Base-by-base conservation (phyloP, 2,113 vertebrate genomes). In the Prunella fulvescens region DNA sequence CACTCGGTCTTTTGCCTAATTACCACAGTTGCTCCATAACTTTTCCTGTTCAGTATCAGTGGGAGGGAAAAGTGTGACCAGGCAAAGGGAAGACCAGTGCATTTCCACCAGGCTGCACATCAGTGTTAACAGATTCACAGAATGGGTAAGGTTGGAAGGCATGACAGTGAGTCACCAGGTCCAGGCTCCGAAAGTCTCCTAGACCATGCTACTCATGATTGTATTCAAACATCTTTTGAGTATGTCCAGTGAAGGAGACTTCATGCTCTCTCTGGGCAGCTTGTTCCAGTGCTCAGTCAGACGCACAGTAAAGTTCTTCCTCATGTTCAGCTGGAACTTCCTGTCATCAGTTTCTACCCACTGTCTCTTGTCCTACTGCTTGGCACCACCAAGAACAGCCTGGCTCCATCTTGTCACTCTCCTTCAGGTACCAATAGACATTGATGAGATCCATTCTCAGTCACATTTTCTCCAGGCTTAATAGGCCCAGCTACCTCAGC, bases 51-150 rank as follows among this genome's bases (percentile, higher is more conserved):
- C 23, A 35, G 9, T 23, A 37, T 11, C 25, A 48, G 19, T 9
- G 24, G 22, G n/a, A 64, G 10, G 14, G 33, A 72, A 88, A 47
- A 81, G 42, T 3, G 3, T 8, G 29, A 60, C 11, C 1, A 4
- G 26, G 18, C 29, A 69, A 81, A 73, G 6, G 14, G 13, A 90
- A 90, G 18, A 56, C 19, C 20, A 6, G 1, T 23, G 17, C 19
- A 31, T 53, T 90, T 76, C 53, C 17, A 76, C 15, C n/a, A 67
- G 35, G 4, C 14, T 12, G 19, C 37, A 35, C 0, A 9, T 12
- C 40, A 69, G 25, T 2, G 1, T 19, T 20, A 51, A 22, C 0
- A 0, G 50, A 57, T 37, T 76, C 3, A 4, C 33, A 51, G 16
- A 62, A 62, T 6, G 16, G n/a, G 29, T 47, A 54, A n/a, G n/a